Conservation (phyloP, 1,140 invertebrate genomes). For the Probaryconus sp. region DNA sequence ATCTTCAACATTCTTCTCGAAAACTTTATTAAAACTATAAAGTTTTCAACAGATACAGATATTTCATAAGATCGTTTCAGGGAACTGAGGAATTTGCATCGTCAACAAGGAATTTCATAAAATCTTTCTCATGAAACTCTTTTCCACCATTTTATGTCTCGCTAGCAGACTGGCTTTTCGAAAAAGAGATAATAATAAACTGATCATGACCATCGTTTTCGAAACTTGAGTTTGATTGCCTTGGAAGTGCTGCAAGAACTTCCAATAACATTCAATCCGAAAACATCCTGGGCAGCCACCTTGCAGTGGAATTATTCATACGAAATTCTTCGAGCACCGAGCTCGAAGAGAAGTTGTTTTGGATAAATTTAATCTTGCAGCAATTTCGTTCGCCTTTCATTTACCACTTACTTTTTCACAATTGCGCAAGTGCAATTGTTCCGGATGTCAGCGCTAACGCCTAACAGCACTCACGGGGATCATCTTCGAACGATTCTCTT, state of each 20-base stretch:
- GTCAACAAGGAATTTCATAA: too few species aligned
- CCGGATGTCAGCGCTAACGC: conserved; percentile 26
- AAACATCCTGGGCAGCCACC: conserved; percentile 26
- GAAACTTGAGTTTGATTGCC: conserved; percentile 53
- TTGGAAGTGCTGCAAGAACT: conserved; percentile 44
- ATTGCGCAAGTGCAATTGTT: conserved; percentile 34
- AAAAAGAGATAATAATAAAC: conserved; percentile 58
- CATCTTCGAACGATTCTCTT: conserved; percentile 13
- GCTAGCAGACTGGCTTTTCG: conserved; percentile 9
- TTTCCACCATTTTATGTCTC: too few species aligned
- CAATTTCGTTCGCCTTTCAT: conserved; percentile 34
- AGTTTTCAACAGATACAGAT: too few species aligned
- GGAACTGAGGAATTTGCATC: too few species aligned
- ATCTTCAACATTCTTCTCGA: too few species aligned
- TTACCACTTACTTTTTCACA: conserved; percentile 10
- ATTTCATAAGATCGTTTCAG: too few species aligned
- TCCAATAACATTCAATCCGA: conserved; percentile 30
- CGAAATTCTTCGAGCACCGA: conserved; percentile 26
- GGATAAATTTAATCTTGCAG: conserved; percentile 20
- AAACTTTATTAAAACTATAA: too few species aligned
- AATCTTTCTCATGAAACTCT: too few species aligned
- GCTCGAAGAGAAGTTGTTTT: conserved; percentile 29
- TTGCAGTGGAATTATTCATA: conserved; percentile 43
- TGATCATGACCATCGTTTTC: conserved; percentile 52
- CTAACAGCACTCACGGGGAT: conserved; percentile 44